Evolutionary conservation across 2,888 invertebrate species (phyloP).

Genomic region (Lasius platythorax): DNA sequence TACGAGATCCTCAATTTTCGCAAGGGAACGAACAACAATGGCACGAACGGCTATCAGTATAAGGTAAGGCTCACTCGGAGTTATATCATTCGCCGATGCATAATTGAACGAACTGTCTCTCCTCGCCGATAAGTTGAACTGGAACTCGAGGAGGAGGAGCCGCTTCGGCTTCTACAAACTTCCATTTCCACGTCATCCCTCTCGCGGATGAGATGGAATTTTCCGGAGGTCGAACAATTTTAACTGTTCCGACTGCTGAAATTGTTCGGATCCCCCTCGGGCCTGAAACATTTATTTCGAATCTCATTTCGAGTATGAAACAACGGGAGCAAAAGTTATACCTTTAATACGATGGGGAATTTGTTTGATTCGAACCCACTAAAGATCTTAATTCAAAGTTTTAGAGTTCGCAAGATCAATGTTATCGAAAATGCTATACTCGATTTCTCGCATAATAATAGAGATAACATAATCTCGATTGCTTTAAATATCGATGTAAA

Average conservation of each 20-base stretch:
- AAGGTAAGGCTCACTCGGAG: slow-evolving; percentile 81
- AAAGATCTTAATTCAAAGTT: not conserved
- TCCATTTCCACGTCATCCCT: slow-evolving; percentile 7
- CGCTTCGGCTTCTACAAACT: not conserved
- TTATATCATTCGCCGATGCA: slow-evolving; percentile 25
- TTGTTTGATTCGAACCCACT: not conserved
- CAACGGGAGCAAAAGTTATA: not conserved
- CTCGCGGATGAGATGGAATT: not conserved
- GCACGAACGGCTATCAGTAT: slow-evolving; percentile 86
- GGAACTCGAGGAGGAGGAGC: not conserved
- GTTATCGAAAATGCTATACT: not conserved
- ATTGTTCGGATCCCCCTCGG: not conserved
- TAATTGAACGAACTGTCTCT: slow-evolving; percentile 48
- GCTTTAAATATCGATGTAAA: not conserved
- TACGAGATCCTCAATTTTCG: slow-evolving; percentile 92
- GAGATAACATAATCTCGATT: not conserved
- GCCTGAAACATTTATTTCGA: not conserved
- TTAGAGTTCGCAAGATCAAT: not conserved
- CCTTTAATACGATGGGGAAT: not conserved
- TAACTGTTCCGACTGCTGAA: not conserved
- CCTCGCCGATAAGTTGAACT: slow-evolving; percentile 43
- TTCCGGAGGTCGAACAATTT: not conserved
- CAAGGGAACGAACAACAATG: slow-evolving; percentile 84
- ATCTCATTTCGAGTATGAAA: not conserved
- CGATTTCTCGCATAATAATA: not conserved